Conservation (phyloP, 2,113 vertebrate genomes). For the Nyctereutes procyonoides region DNA sequence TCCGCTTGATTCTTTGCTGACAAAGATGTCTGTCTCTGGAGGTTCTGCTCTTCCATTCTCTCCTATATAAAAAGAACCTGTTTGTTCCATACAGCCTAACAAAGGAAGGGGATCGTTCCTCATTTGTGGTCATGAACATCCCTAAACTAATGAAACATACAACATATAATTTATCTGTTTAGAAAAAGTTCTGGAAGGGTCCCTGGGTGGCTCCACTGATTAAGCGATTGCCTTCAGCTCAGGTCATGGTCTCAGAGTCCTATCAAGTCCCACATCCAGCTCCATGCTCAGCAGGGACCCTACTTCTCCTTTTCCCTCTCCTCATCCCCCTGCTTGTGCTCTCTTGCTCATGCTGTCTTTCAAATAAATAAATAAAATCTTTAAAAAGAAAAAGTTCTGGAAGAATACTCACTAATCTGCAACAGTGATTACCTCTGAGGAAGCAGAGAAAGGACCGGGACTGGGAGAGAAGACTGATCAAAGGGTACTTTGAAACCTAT, state of each 20-base stretch:
- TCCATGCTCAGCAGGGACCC: background rate
- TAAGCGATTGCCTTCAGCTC: background rate
- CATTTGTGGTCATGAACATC: background rate
- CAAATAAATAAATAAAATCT: background rate
- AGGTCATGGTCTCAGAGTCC: background rate
- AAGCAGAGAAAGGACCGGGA: background rate
- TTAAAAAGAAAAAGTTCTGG: background rate
- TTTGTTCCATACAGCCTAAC: background rate
- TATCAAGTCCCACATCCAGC: too few relatives aligned
- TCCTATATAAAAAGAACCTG: background rate
- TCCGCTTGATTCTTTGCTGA: background rate
- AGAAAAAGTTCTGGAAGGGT: constrained; percentile 7
- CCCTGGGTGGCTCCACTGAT: background rate
- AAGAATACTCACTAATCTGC: background rate
- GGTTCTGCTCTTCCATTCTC: background rate
- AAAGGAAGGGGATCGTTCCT: background rate
- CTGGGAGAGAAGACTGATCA: background rate
- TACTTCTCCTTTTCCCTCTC: background rate
- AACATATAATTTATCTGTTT: background rate
- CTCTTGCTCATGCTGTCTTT: background rate
- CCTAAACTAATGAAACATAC: background rate
- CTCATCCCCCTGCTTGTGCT: background rate
- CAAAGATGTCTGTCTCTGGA: background rate
- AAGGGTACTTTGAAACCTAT: background rate
- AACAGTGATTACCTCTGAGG: background rate